A percentile compares a stretch with the other conserved stretches of the same genome.
phyloP scores from a whole-genome alignment of 2,888 invertebrate species.

The Erynnis tages region DNA sequence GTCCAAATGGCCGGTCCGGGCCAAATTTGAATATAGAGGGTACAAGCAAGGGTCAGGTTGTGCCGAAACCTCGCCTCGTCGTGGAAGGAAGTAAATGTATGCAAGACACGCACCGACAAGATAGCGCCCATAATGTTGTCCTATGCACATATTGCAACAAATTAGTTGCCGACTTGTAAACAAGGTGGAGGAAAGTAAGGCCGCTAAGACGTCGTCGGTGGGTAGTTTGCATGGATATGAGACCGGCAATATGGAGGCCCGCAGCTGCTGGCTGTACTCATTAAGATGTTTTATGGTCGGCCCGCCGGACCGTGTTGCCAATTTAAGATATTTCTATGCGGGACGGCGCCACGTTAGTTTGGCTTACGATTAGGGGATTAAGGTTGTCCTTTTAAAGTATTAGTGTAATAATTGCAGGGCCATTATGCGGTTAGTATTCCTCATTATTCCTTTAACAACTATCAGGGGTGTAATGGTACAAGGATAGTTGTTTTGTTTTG shows the following conservation, averaged over 20 bases:
- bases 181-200: constrained; percentile 75
- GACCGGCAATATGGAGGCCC: constrained; percentile 78
- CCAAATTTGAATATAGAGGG: constrained; percentile 78
- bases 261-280: constrained; percentile 80
- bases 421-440: constrained; percentile 71
- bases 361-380: constrained; percentile 81
- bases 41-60: constrained; percentile 69
- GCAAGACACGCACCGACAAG: constrained; percentile 78
- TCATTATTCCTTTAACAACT: constrained; percentile 43
- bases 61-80: constrained; percentile 58
- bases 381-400: constrained; percentile 78
- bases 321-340: constrained; percentile 82
- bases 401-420: constrained; percentile 75
- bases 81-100: constrained; percentile 73
- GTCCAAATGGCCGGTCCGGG: constrained; percentile 80
- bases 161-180: constrained; percentile 82
- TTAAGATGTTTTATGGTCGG: constrained; percentile 82
- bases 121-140: constrained; percentile 79
- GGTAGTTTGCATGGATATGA: constrained; percentile 82
- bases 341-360: constrained; percentile 77
- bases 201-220: constrained; percentile 72
- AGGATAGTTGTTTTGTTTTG: constrained; percentile 6
- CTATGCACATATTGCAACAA: constrained; percentile 83
- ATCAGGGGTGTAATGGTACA: constrained; percentile 31
- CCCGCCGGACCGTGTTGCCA: constrained; percentile 79